Base-by-base conservation (phyloP, 2,888 invertebrate genomes). In the Tillus elongatus region DNA sequence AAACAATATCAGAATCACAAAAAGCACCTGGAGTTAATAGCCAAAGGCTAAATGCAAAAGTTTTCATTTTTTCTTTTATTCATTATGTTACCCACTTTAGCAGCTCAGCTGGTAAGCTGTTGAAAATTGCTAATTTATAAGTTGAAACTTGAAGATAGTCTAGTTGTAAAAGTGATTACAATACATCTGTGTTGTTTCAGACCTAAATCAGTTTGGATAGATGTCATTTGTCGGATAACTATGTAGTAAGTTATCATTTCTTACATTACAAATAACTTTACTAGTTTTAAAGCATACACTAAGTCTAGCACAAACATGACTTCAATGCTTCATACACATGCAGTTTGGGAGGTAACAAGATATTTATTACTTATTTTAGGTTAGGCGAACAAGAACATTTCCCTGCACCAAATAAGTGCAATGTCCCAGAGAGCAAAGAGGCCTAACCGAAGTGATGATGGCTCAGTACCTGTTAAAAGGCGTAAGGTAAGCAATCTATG, bases 341-440 rank as follows among this genome's bases (percentile, higher is more conserved):
- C n/a, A n/a, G n/a, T n/a, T n/a, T 19, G 24, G 6, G 24, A 19
- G n/a, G 24, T 19, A 19, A 8, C 30, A 6, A 4, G 30, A 9
- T n/a, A 4, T 13, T 13, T 24, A 13, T 14, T 12, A 13, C 29
- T 39, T 32, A 42, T 58, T 60, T 53, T 52, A 64, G 64, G 64
- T 57, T 57, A 57, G 54, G 57, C 56, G 59, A 60, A 54, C 50
- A 50, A 48, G 33, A 50, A 40, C 49, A 33, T 42, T 50, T 58
- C 50, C 55, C 53, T 57, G 64, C 62, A 61, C 63, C 50, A 56
- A 54, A 52, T 52, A 55, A 61, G 64, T 64, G 64, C 63, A 53
- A 82, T 82, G 81, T 81, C 81, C 73, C 80, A 81, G 75, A 77
- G 81, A 74, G 78, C 74, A 64, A 82, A 82, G 69, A 75, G 80